Evolutionary conservation across 1,140 invertebrate genomes (phyloP).

Genomic region (Calliphora vicina): DNA sequence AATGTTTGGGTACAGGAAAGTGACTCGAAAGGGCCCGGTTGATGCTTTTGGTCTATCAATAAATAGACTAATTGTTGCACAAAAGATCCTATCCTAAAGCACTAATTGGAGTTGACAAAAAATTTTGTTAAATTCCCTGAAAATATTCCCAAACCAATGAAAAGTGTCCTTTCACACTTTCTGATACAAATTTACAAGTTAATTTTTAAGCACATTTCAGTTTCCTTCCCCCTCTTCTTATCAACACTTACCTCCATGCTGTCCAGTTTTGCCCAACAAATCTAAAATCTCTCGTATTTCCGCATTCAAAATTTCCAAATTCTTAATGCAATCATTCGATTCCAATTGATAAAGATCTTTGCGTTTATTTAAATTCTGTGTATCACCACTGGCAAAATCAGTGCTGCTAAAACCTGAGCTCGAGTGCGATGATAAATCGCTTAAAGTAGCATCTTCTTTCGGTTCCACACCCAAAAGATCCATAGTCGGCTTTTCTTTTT

Average conservation of each 20-base stretch:
- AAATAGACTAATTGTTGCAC: no score
- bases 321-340: slow-evolving; percentile 74
- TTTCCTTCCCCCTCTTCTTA: no score
- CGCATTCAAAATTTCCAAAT: slow-evolving; percentile 74
- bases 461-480: slow-evolving; percentile 64
- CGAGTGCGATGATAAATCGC: slow-evolving; percentile 72
- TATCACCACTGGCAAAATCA: slow-evolving; percentile 70
- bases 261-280: slow-evolving; percentile 70
- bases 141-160: no score
- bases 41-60: no score
- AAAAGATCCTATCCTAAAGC: no score
- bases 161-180: no score
- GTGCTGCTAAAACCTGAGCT: slow-evolving; percentile 77
- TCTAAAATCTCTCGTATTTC: slow-evolving; percentile 77
- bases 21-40: no score
- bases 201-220: no score
- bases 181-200: no score
- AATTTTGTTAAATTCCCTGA: no score
- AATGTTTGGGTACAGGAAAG: no score
- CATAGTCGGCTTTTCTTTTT: slow-evolving; percentile 57
- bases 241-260: slow-evolving; percentile 41
- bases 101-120: no score
- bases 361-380: slow-evolving; percentile 48
- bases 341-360: slow-evolving; percentile 67
- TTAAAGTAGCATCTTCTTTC: slow-evolving; percentile 67